Conservation (phyloP, 2,888 invertebrate genomes). For the Drosophila nigricruria region DNA sequence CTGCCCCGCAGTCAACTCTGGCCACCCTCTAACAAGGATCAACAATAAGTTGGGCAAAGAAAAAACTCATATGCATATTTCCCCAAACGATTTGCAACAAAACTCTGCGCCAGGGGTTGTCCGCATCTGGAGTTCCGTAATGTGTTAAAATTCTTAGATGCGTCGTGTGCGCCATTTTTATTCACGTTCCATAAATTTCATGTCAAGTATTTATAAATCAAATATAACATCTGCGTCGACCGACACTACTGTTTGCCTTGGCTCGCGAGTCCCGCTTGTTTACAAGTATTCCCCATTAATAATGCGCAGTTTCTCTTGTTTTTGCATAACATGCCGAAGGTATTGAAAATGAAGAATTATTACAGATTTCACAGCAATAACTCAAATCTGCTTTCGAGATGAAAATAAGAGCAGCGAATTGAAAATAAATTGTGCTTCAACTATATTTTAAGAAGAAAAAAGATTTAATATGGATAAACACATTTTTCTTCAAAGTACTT, state of each 20-base stretch:
- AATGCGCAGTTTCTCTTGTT: slow-evolving; percentile 26
- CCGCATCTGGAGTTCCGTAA: slow-evolving; percentile 32
- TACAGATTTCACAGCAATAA: slow-evolving; percentile 50
- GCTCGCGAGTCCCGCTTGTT: slow-evolving; percentile 41
- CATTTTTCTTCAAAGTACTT: background rate
- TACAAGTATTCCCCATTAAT: slow-evolving; percentile 80
- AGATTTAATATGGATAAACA: background rate
- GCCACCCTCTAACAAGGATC: slow-evolving; percentile 26
- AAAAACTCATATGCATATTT: slow-evolving; percentile 45
- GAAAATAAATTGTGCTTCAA: background rate
- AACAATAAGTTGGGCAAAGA: background rate
- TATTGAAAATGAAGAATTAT: slow-evolving; percentile 75
- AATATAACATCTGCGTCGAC: slow-evolving; percentile 34
- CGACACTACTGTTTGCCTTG: slow-evolving; percentile 24
- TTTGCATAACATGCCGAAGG: slow-evolving; percentile 41
- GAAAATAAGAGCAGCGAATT: background rate
- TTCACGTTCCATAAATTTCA: slow-evolving; percentile 75
- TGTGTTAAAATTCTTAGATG: slow-evolving; percentile 27
- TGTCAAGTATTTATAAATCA: slow-evolving; percentile 78
- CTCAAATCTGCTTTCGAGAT: slow-evolving; percentile 18
- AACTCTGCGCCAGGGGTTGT: slow-evolving; percentile 34
- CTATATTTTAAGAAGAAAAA: background rate
- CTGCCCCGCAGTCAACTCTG: slow-evolving; percentile 47
- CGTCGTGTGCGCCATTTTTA: slow-evolving; percentile 61
- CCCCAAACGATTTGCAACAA: slow-evolving; percentile 28